A percentile compares a stretch with the other conserved stretches of the same genome.
phyloP scores from a whole-genome alignment of 2,113 vertebrate species.

The Myotis davidii region DNA sequence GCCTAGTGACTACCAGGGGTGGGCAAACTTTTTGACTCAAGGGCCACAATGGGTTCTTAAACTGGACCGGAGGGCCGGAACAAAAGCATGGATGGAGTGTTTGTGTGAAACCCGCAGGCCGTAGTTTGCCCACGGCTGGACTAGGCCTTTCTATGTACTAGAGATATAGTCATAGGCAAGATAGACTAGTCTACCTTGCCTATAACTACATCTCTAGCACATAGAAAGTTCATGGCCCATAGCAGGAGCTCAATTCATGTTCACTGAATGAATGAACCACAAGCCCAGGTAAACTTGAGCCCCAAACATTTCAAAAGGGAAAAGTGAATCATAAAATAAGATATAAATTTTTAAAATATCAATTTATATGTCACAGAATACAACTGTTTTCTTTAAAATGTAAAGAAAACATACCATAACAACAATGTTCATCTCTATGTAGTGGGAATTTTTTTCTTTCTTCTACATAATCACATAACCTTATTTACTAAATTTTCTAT shows the following conservation, averaged over 20 bases:
- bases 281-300: neutral
- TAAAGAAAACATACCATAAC: neutral
- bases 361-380: neutral
- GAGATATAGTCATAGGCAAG: no score
- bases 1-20: neutral
- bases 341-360: neutral
- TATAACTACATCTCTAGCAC: neutral
- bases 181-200: neutral
- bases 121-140: no score
- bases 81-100: no score
- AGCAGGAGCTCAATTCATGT: neutral
- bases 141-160: no score
- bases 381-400: neutral
- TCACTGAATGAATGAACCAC: neutral
- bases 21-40: no score
- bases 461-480: neutral
- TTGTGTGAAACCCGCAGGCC: no score
- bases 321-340: neutral
- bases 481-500: conserved; percentile 39
- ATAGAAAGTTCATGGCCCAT: neutral
- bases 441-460: neutral
- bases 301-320: conserved; percentile 1
- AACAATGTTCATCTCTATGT: neutral
- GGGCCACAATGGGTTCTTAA: no score
- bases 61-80: no score